These are phyloP conservation scores for Chlorodrepanis virens DNA, from an alignment of 2,113 vertebrate genomes.

Conservation along the genomic window DNA sequence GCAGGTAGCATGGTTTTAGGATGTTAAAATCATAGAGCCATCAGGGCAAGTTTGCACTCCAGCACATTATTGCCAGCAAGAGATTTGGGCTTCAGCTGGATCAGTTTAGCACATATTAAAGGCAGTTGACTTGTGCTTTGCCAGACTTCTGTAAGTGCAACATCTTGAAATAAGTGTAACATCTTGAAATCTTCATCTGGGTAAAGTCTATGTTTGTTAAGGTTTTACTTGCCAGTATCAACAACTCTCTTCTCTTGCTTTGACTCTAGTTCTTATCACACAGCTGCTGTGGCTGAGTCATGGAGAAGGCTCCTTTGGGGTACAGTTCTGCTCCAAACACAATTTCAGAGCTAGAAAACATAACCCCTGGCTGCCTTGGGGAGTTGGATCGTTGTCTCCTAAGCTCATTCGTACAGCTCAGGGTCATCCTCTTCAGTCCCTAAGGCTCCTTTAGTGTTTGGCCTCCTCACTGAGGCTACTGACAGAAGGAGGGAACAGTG, in stretches of 20 bases:
- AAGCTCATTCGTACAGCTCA: not conserved
- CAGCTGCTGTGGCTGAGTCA: not conserved
- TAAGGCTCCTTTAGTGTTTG: not conserved
- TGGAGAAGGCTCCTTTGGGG: not conserved
- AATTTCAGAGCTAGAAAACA: not conserved
- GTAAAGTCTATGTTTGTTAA: not conserved
- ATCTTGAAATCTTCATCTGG: constrained; percentile 28
- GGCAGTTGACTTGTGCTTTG: not conserved
- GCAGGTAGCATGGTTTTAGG: not conserved
- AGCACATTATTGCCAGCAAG: not conserved
- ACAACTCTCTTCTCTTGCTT: not conserved
- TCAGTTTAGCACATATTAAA: not conserved
- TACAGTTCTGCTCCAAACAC: not conserved
- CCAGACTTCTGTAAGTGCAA: not conserved
- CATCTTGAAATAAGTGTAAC: not conserved
- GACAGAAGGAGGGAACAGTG: not conserved
- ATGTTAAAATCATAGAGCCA: not conserved
- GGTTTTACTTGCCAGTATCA: constrained; percentile 21
- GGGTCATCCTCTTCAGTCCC: not conserved
- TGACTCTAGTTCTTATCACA: not conserved
- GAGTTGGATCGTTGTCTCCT: not conserved
- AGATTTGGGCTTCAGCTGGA: not conserved
- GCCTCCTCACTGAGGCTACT: not conserved
- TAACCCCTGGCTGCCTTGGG: not conserved
- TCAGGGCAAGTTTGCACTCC: not conserved